A percentile compares a stretch with the other conserved stretches of the same genome.
These are phyloP conservation scores for Cryptosula pallasiana DNA, from an alignment of 2,888 invertebrate species.

Conservation along the genomic window DNA sequence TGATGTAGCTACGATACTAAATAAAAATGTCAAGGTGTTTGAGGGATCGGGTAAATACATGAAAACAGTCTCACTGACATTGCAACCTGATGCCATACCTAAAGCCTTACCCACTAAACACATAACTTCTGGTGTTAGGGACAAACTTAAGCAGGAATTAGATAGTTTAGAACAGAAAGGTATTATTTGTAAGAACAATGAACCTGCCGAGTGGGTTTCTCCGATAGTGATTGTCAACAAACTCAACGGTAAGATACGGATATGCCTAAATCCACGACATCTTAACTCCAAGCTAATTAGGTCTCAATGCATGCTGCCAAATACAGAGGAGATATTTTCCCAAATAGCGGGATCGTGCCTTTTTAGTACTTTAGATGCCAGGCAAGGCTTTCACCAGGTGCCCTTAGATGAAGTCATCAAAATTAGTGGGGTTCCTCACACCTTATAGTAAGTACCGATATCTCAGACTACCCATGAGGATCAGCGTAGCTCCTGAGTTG, in stretches of 20 bases:
- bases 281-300: conserved; percentile 1
- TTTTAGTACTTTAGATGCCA: conserved; percentile 11
- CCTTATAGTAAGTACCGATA: conserved; percentile 8
- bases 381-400: conserved; percentile 2
- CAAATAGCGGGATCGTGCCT: background rate
- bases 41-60: background rate
- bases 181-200: conserved; percentile 13
- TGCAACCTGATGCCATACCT: background rate
- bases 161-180: background rate
- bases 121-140: conserved; percentile 1
- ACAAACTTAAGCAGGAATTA: background rate
- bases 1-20: background rate
- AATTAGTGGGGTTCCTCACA: conserved; percentile 5
- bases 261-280: conserved; percentile 9
- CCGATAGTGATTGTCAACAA: conserved; percentile 17
- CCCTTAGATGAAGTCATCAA: conserved; percentile 4
- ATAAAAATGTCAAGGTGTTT: background rate
- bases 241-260: background rate
- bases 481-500: conserved; percentile 18
- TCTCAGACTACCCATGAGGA: conserved; percentile 4
- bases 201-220: conserved; percentile 5
- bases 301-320: conserved; percentile 14
- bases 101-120: conserved; percentile 16
- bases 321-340: background rate
- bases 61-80: conserved; percentile 1